Base-by-base conservation (phyloP, 2,113 vertebrate genomes). In the Chascanopsetta lugubris region DNA sequence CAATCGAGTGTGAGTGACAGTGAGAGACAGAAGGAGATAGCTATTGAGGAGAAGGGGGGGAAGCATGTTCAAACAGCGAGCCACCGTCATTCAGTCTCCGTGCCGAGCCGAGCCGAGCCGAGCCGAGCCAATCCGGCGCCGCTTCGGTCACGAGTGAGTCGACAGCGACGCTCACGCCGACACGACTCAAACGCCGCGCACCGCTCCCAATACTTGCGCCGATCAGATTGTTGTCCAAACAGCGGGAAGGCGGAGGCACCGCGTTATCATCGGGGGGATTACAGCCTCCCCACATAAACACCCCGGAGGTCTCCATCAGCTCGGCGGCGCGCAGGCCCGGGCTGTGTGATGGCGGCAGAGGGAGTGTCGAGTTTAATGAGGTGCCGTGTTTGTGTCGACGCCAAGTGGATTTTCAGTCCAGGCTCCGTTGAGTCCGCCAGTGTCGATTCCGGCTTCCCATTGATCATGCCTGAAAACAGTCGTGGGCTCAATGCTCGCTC, bases 321-420 rank as follows among this genome's bases (percentile, higher is more conserved):
- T 60, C 66, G n/a, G 82, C 68, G 2, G 67, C 57, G n/a, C 13
- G 17, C 2, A 25, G 61, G 62, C 65, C 49, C 42, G 61, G n/a
- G 55, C 72, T 79, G 27, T 57, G 57, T 65, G 69, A 83, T 72
- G 75, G 77, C 75, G 75, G 73, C 59, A 12, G 50, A 27, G 75
- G 81, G 84, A 83, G 68, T 71, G 69, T 78, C 27, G 51, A 48
- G 71, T 80, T 86, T 90, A 89, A 89, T 90, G 87, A 90, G 82
- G 80, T 79, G 75, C 77, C 42, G 76, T 73, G 82, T 88, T 85
- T 87, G 79, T 84, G 79, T 62, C 74, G 67, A 54, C 65, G 83
- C 80, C 82, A 88, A 85, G 64, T 77, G 80, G 74, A 89, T 82
- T 77, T 78, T 79, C 11, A 72, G 78, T 75, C 80, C 18, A 36